Conservation (phyloP, 2,113 vertebrate species). For the Capricornis sumatraensis region DNA sequence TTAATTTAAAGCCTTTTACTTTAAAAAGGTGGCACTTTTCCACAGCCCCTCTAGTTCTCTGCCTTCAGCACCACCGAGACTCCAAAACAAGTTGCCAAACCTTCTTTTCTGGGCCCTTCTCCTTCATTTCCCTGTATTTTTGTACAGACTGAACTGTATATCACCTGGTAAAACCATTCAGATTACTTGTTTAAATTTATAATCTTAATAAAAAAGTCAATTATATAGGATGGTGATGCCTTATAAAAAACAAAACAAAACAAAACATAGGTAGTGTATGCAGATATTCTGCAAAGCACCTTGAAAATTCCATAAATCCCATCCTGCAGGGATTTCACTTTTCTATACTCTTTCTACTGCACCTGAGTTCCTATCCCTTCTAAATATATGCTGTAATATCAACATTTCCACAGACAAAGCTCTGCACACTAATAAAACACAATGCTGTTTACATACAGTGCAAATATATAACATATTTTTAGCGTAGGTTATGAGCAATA, state of each 20-base stretch:
- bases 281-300: slow-evolving; percentile 52
- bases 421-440: slow-evolving; percentile 71
- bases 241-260: slow-evolving; percentile 10
- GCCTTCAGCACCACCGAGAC: slow-evolving; percentile 86
- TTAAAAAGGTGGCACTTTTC: slow-evolving; percentile 87
- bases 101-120: slow-evolving; percentile 20
- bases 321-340: slow-evolving; percentile 57
- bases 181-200: slow-evolving; percentile 93
- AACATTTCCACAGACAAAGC: slow-evolving; percentile 68
- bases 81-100: slow-evolving; percentile 87
- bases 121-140: slow-evolving; percentile 89
- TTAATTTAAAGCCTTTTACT: slow-evolving; percentile 90
- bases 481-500: slow-evolving; percentile 73
- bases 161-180: slow-evolving; percentile 94
- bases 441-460: slow-evolving; percentile 65
- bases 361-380: not conserved
- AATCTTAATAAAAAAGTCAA: slow-evolving; percentile 94
- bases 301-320: slow-evolving; percentile 71
- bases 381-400: slow-evolving; percentile 64
- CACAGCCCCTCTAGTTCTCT: slow-evolving; percentile 81
- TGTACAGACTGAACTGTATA: slow-evolving; percentile 92
- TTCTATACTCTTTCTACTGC: slow-evolving; percentile 33
- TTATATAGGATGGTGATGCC: slow-evolving; percentile 69
- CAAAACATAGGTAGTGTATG: slow-evolving; percentile 22
- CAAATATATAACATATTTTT: slow-evolving; percentile 74